These are phyloP conservation scores for Arctocebus calabarensis DNA, from an alignment of 2,797 vertebrate species.

Conservation along the genomic window DNA sequence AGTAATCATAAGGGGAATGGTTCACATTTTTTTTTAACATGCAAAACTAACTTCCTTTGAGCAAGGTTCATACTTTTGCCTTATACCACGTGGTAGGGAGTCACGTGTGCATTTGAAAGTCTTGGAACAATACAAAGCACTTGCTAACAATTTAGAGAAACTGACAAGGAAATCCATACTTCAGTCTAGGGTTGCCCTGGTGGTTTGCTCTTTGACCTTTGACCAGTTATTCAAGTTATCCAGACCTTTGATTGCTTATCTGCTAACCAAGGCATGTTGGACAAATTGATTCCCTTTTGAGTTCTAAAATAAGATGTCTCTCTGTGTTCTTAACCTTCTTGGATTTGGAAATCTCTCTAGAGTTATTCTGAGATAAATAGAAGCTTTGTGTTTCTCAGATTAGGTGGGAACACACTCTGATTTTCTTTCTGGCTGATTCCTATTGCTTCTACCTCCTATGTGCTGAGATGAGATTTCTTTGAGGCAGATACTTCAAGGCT, in stretches of 20 bases:
- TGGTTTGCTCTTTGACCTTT: constrained; percentile 28
- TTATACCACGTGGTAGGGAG: neutral
- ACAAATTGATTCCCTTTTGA: constrained; percentile 52
- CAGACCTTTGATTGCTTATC: constrained; percentile 30
- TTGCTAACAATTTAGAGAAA: constrained; percentile 28
- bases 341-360: constrained; percentile 32
- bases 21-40: neutral
- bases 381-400: constrained; percentile 24
- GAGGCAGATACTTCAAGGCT: neutral
- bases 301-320: constrained; percentile 61
- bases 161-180: neutral
- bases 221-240: neutral
- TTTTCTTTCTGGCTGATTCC: constrained; percentile 27
- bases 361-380: constrained; percentile 60
- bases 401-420: neutral
- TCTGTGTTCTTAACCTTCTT: constrained; percentile 44
- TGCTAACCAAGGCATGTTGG: constrained; percentile 31
- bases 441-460: neutral
- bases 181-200: neutral
- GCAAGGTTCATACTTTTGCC: neutral
- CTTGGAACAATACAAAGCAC: neutral
- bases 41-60: neutral
- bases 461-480: neutral
- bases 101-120: neutral
- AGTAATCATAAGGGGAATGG: neutral